Evolutionary conservation across 2,113 vertebrate species (phyloP).

Genomic region (Speoplatyrhinus poulsoni): DNA sequence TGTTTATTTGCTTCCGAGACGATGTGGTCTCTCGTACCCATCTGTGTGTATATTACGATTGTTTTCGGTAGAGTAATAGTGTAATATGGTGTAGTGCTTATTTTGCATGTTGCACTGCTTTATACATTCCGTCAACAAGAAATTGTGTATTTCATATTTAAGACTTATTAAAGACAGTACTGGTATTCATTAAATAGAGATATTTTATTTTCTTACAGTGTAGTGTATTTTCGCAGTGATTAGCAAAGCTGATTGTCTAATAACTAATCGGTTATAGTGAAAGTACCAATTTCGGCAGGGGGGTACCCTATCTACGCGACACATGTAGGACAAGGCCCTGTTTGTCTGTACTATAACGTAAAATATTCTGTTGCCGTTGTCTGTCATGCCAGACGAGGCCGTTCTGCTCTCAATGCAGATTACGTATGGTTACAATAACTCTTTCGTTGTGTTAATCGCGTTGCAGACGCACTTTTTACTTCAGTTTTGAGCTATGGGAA

Average conservation of each 20-base stretch:
- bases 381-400: constrained; percentile 23
- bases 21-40: neutral
- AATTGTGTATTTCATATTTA: too few relatives aligned
- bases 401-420: constrained; percentile 24
- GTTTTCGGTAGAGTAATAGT: neutral
- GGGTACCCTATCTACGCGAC: too few relatives aligned
- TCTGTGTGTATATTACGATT: neutral
- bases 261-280: too few relatives aligned
- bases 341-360: constrained; percentile 26
- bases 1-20: neutral
- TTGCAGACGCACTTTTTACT: constrained; percentile 11
- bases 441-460: constrained; percentile 4
- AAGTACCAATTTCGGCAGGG: too few relatives aligned
- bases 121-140: too few relatives aligned
- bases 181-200: too few relatives aligned
- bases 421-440: constrained; percentile 30
- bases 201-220: too few relatives aligned
- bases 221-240: too few relatives aligned
- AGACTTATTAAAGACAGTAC: too few relatives aligned
- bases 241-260: too few relatives aligned
- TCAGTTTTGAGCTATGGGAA: constrained; percentile 28
- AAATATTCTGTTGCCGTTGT: constrained; percentile 22
- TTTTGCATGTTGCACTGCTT: too few relatives aligned
- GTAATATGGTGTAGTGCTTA: too few relatives aligned
- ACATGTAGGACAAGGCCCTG: constrained; percentile 46